Evolutionary conservation across 1,140 invertebrate genomes (phyloP), one percentile per base, ranked within the genome.

Genomic region (Neotoxoptera formosana): DNA sequence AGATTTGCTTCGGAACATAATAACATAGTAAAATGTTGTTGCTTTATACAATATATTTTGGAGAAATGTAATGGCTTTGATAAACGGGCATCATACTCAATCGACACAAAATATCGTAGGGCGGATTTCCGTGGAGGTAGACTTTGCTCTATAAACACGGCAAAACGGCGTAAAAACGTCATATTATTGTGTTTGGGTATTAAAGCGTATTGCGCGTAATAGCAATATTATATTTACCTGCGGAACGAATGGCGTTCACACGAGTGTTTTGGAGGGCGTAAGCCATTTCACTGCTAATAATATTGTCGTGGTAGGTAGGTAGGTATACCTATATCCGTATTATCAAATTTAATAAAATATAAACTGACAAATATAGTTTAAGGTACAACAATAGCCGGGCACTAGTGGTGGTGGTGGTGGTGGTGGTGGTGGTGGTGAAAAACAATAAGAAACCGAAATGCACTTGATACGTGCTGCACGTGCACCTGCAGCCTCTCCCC

Each of bases 211-310:
- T 76, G n/a, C 60, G 11, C n/a, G 4, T 67, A n/a, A 76, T n/a
- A 76, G 60, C 14, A n/a, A 76, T 14, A 76, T 76, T 76, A 76
- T 14, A 76, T 76, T 76, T 76, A 76, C 17, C 60, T n/a, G 60
- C 60, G 14, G 60, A 76, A 76, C 60, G n/a, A 76, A 76, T 76
- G 9, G n/a, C 60, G 30, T 76, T 76, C 60, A 76, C 60, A 14
- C n/a, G n/a, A 76, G n/a, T 76, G 60, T 76, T 76, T 76, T 76
- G 60, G 60, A 76, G 14, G n/a, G 60, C n/a, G n/a, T 76, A 76
- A 76, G 60, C 60, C n/a, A 76, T 76, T 76, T 76, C 30, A 76
- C 14, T n/a, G 60, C 60, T 30, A 17, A 76, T 76, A 17, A 76
- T 76, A 76, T n/a, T 76, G 11, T 76, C 30, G 60, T n/a, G 60